Percentiles rank a stretch among this genome's conserved stretches.
Evolutionary conservation across 2,113 vertebrate species (phyloP).

Genomic region (Macheiramphus alcinus): DNA sequence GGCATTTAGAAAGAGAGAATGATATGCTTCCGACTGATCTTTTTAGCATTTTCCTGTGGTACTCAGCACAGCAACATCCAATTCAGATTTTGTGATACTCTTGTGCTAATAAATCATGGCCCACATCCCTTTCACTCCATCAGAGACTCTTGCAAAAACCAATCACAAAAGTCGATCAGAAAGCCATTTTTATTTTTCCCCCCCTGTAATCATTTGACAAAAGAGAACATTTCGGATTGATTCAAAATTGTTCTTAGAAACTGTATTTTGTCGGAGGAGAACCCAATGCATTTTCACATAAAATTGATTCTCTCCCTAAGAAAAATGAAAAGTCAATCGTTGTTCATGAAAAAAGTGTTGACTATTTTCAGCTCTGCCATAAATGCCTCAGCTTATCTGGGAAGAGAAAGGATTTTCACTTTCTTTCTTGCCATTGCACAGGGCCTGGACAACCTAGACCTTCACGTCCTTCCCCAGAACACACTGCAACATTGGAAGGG

Average conservation of each 20-base stretch:
- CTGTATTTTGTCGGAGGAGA: not conserved
- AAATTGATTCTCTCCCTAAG: not conserved
- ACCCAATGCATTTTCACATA: not conserved
- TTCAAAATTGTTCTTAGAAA: slow-evolving; percentile 1
- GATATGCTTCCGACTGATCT: not conserved
- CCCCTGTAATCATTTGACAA: not conserved
- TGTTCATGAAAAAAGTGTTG: not conserved
- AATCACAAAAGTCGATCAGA: not conserved
- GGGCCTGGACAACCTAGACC: not conserved
- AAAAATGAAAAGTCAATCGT: not conserved
- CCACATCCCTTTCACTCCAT: not conserved
- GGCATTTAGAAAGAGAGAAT: not conserved
- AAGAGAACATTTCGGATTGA: not conserved
- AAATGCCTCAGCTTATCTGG: not conserved
- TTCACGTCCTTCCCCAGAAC: not conserved
- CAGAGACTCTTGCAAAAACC: not conserved
- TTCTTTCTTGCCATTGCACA: not conserved
- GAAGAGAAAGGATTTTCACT: not conserved
- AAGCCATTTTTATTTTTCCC: not conserved
- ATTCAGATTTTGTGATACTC: not conserved
- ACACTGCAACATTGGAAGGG: not conserved
- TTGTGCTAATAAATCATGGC: not conserved
- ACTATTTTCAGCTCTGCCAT: not conserved
- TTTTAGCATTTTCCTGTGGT: not conserved
- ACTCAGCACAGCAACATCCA: not conserved